phyloP scores from a whole-genome alignment of 1,140 invertebrate species.

The Bombus confusus region DNA sequence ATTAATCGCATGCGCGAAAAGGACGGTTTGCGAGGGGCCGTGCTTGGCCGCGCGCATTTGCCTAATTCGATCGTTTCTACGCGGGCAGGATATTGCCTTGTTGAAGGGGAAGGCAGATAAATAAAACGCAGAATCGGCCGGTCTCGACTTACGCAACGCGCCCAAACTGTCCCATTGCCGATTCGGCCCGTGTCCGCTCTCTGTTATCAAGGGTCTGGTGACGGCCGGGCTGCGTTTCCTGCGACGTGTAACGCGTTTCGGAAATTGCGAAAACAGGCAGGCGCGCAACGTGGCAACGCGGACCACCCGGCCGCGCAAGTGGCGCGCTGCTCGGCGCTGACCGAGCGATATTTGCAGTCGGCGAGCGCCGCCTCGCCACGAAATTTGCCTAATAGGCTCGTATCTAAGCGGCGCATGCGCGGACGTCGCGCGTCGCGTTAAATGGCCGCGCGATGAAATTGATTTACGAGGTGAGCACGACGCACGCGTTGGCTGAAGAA shows the following conservation, averaged over 20 bases:
- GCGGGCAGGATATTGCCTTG: background rate
- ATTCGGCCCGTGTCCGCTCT: slow-evolving; percentile 13
- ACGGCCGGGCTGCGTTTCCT: background rate
- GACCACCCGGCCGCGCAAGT: slow-evolving; percentile 34
- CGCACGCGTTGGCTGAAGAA: background rate
- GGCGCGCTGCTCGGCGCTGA: background rate
- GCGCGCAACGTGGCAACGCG: background rate
- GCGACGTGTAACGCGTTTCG: background rate
- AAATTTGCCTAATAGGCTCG: slow-evolving; percentile 65
- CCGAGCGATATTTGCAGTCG: slow-evolving; percentile 1
- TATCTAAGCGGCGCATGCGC: slow-evolving; percentile 55
- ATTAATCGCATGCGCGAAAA: slow-evolving; percentile 4
- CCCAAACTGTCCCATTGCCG: background rate
- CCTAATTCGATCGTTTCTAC: slow-evolving; percentile 45
- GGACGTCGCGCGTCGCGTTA: slow-evolving; percentile 3
- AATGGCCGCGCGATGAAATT: background rate
- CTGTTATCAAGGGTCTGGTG: slow-evolving; percentile 27
- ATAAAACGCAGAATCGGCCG: slow-evolving; percentile 13
- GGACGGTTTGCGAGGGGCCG: background rate
- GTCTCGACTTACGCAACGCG: slow-evolving; percentile 17
- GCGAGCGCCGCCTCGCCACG: background rate
- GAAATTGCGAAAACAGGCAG: slow-evolving; percentile 1
- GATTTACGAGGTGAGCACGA: slow-evolving; percentile 1
- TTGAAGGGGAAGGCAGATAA: background rate
- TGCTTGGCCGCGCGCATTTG: slow-evolving; percentile 2